Percentiles rank a stretch among this genome's conserved stretches.
Evolutionary conservation across 53 echinoderm and acorn worm genomes (phyloP).

Genomic region (Luidia sarsii): DNA sequence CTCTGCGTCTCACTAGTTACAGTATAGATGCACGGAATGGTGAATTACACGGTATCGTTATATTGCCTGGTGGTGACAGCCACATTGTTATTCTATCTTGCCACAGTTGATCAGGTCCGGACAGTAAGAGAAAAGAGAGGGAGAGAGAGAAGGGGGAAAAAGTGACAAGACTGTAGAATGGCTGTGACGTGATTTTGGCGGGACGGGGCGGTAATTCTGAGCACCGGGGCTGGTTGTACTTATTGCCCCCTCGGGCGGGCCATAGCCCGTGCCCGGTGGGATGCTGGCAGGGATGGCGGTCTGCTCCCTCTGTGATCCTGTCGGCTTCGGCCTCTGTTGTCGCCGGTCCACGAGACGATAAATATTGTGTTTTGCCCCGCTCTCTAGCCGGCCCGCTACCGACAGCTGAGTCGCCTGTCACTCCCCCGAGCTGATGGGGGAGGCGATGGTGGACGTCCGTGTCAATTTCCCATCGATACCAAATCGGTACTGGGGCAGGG

Average conservation of each 20-base stretch:
- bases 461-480: conserved; percentile 32
- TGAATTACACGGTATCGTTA: no score
- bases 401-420: conserved; percentile 54
- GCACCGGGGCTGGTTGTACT: neutral
- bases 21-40: no score
- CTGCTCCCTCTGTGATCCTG: conserved; percentile 55
- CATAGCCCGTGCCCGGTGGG: conserved; percentile 13
- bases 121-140: no score
- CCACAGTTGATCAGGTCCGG: no score
- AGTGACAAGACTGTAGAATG: no score
- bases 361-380: conserved; percentile 70
- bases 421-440: conserved; percentile 38
- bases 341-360: conserved; percentile 63
- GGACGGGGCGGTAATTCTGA: neutral
- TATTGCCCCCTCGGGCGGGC: conserved; percentile 10
- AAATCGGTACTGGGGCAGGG: neutral
- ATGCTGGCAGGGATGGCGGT: conserved; percentile 32
- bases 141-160: no score
- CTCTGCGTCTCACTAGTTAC: no score
- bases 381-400: conserved; percentile 54
- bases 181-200: no score
- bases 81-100: no score
- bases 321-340: conserved; percentile 76
- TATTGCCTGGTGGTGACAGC: no score
- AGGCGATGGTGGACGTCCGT: neutral